Conservation (phyloP, 2,888 invertebrate species). For the Miltochrista miniata region DNA sequence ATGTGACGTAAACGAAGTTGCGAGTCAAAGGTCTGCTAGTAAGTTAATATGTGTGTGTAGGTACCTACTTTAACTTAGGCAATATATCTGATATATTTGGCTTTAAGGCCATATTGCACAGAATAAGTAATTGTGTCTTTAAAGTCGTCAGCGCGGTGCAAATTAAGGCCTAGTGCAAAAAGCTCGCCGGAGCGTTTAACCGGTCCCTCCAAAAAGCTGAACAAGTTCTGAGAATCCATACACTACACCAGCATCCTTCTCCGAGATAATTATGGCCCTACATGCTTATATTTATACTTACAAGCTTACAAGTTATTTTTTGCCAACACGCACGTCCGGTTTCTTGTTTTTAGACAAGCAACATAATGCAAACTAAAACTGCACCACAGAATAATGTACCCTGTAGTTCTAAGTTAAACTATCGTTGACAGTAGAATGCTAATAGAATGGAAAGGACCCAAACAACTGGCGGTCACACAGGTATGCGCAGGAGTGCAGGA, state of each 20-base stretch:
- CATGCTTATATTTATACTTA: not conserved
- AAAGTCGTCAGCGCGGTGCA: not conserved
- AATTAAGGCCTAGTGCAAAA: not conserved
- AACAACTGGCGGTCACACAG: too few relatives aligned
- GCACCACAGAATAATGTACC: not conserved
- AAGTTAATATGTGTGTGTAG: too few relatives aligned
- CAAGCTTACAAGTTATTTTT: not conserved
- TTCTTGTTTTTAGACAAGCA: not conserved
- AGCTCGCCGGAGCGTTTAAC: not conserved
- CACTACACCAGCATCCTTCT: conserved; percentile 2
- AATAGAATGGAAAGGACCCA: not conserved
- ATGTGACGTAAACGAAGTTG: too few relatives aligned
- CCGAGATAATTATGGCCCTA: conserved; percentile 4
- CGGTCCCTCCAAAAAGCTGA: not conserved
- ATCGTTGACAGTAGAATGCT: not conserved
- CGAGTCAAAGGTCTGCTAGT: too few relatives aligned
- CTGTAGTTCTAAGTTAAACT: too few relatives aligned
- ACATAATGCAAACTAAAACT: not conserved
- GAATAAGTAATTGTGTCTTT: not conserved
- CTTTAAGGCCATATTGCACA: too few relatives aligned
- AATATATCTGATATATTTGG: too few relatives aligned
- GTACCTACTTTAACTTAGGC: too few relatives aligned
- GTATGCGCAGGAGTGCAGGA: too few relatives aligned
- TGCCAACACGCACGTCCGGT: conserved; percentile 1
- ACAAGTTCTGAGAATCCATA: conserved; percentile 1